phyloP scores from a whole-genome alignment of 2,113 vertebrate species.

The Salvelinus namaycush region DNA sequence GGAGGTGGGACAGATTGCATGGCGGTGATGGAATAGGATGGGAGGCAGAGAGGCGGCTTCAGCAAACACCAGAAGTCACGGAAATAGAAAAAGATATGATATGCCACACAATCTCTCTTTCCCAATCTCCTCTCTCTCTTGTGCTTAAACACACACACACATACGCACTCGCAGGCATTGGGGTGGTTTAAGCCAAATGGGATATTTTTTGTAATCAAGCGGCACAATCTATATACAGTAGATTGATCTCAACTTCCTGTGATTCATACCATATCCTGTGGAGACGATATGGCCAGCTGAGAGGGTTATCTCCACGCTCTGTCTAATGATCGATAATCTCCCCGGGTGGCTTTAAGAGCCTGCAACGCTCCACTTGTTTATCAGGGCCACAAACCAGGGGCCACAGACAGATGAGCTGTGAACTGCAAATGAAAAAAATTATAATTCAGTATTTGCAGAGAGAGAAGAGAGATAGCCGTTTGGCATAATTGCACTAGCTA shows the following conservation, averaged over 20 bases:
- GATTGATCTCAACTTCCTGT: constrained; percentile 76
- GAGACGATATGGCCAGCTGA: constrained; percentile 66
- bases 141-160: constrained; percentile 25
- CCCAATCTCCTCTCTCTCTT: constrained; percentile 4
- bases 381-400: constrained; percentile 53
- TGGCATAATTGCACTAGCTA: not conserved
- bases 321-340: constrained; percentile 73
- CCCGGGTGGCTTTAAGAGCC: constrained; percentile 66
- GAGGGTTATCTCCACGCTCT: constrained; percentile 68
- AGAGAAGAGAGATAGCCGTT: not conserved
- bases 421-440: constrained; percentile 38
- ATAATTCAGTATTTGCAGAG: not conserved
- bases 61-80: constrained; percentile 41
- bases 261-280: constrained; percentile 72
- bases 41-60: constrained; percentile 1
- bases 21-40: constrained; percentile 11
- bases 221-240: constrained; percentile 63
- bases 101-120: constrained; percentile 23
- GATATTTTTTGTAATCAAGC: constrained; percentile 66
- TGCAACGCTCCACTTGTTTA: constrained; percentile 64
- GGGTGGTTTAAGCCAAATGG: constrained; percentile 62
- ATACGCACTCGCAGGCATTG: constrained; percentile 30
- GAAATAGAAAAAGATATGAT: constrained; percentile 47
- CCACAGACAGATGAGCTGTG: constrained; percentile 33
- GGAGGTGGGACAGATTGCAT: constrained; percentile 44